These are phyloP conservation scores for Pagetopsis macropterus DNA, from an alignment of 2,797 vertebrate species.

Conservation along the genomic window DNA sequence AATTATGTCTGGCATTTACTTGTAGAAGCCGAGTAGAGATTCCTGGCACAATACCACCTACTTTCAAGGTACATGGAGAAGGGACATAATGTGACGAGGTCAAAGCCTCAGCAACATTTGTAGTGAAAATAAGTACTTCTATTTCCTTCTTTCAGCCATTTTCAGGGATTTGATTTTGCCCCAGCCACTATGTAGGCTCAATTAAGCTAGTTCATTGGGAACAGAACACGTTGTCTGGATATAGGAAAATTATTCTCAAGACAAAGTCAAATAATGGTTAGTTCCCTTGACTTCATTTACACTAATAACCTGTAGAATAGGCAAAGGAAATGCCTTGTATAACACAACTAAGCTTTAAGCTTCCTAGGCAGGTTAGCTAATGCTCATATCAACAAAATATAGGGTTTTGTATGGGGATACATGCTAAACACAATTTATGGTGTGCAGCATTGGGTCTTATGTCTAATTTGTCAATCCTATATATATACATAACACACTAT, in stretches of 20 bases:
- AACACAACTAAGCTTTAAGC: constrained; percentile 20
- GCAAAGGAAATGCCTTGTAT: constrained; percentile 12
- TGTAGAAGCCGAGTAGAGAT: background rate
- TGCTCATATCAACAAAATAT: constrained; percentile 20
- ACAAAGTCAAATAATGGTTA: constrained; percentile 5
- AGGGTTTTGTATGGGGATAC: constrained; percentile 27
- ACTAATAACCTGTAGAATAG: background rate
- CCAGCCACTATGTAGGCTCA: background rate
- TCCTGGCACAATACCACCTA: background rate
- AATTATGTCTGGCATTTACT: background rate
- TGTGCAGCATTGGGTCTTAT: background rate
- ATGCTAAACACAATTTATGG: constrained; percentile 26
- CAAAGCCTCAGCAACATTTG: background rate
- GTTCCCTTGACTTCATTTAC: constrained; percentile 28
- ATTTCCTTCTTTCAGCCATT: background rate
- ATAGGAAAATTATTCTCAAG: constrained; percentile 7
- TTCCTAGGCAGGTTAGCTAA: constrained; percentile 9
- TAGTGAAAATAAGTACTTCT: background rate
- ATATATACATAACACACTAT: background rate
- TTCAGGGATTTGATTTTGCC: background rate
- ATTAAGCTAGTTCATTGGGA: background rate
- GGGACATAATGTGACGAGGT: background rate
- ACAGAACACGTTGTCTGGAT: background rate
- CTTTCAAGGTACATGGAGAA: background rate
- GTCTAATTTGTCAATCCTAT: constrained; percentile 32